These are phyloP conservation scores for Aproaerema taeniolella DNA, from an alignment of 2,888 invertebrate species.

Conservation along the genomic window DNA sequence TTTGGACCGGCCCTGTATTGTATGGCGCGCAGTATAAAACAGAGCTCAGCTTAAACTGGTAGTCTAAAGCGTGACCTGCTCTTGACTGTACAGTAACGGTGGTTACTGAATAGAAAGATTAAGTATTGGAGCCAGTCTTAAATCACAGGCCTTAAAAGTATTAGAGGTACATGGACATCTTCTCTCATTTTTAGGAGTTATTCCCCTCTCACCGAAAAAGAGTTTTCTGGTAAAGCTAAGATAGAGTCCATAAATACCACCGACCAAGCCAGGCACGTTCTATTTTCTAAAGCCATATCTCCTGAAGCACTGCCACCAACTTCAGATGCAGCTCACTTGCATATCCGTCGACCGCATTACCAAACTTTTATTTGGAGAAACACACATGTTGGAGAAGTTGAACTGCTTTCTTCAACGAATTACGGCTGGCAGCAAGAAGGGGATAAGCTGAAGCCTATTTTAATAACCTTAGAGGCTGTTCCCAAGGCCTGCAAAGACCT, in stretches of 20 bases:
- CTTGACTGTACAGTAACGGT: no score
- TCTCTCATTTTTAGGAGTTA: no score
- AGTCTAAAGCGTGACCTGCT: no score
- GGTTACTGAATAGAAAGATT: no score
- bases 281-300: neutral
- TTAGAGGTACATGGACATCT: no score
- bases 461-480: neutral
- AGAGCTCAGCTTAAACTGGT: no score
- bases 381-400: neutral
- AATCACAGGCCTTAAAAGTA: no score
- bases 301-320: no score
- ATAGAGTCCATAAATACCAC: neutral
- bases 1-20: no score
- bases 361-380: neutral
- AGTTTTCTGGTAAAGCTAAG: neutral
- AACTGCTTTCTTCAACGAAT: neutral
- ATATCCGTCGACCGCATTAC: neutral
- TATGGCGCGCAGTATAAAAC: no score
- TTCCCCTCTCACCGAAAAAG: neutral
- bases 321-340: neutral
- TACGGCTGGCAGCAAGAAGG: no score
- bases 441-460: neutral
- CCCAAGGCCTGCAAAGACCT: neutral
- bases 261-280: neutral
- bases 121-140: no score